Evolutionary conservation across 2,113 vertebrate genomes (phyloP).

Genomic region (pig (Sus scrofa)): DNA sequence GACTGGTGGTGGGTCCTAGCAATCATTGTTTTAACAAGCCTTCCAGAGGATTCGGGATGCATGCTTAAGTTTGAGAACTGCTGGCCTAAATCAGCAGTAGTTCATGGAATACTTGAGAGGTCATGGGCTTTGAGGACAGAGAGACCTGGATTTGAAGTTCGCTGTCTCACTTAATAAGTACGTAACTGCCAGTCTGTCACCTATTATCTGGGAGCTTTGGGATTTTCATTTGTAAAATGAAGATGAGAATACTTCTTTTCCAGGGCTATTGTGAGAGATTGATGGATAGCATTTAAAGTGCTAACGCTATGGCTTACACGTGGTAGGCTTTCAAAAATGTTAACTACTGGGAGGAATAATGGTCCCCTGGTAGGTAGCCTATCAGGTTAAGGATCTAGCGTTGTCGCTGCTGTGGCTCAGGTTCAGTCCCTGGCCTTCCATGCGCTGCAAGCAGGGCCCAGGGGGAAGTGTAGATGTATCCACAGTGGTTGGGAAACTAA

Average conservation of each 20-base stretch:
- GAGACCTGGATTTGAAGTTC: neutral
- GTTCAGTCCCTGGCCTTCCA: too few relatives aligned
- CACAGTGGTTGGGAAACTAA: too few relatives aligned
- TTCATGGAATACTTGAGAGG: neutral
- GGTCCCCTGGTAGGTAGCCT: too few relatives aligned
- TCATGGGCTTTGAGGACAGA: neutral
- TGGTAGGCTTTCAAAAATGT: neutral
- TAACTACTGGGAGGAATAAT: neutral
- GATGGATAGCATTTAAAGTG: neutral
- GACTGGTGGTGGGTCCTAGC: neutral
- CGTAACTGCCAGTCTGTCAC: neutral
- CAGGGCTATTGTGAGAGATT: neutral
- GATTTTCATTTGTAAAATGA: slow-evolving; percentile 7
- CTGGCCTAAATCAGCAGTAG: neutral
- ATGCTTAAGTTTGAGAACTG: neutral
- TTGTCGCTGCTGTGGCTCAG: too few relatives aligned
- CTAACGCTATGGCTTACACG: neutral
- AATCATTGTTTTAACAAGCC: neutral
- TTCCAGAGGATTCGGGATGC: neutral
- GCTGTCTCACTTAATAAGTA: neutral
- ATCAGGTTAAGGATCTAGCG: too few relatives aligned
- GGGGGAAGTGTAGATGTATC: too few relatives aligned
- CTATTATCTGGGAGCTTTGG: neutral
- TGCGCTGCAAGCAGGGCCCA: too few relatives aligned
- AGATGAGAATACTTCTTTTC: neutral